Base-by-base conservation (phyloP, 2,797 vertebrate genomes). In the Sebastes steindachneri region DNA sequence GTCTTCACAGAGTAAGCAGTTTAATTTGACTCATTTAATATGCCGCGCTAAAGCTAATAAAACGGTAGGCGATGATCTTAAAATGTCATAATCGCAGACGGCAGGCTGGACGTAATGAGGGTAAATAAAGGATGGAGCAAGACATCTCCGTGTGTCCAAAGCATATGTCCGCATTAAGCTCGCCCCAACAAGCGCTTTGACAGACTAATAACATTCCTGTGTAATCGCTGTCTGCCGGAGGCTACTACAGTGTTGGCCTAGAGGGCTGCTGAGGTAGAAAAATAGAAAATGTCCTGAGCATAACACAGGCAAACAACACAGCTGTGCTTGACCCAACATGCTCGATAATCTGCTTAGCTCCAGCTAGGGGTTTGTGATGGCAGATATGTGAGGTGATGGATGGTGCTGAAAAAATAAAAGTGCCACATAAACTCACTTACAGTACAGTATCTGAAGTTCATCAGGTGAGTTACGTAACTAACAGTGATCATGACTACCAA, bases 51-150 rank as follows among this genome's bases (percentile, higher is more conserved):
- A 66, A 68, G 62, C 63, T 58, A 10, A 11, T 33, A 33, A 64
- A 64, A 37, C 7, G 1, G 17, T 29, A n/a, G 62, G 23, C 3
- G 0, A n/a, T 14, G n/a, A 70, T 72, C 33, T 74, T 58, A 71
- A 84, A 74, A 51, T 76, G 48, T 71, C n/a, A 76, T 58, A n/a
- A 77, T 79, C 53, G 15, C 84, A 80, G 82, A 79, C 28, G 48
- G 75, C 59, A 64, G 35, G n/a, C 45, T 55, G 79, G 71, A 85
- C 74, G 68, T 79, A 72, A 80, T 63, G 73, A 29, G 69, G 57
- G 79, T 86, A 82, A 90, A 86, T 76, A 89, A 82, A 86, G 66
- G 9, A 86, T 83, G 86, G 86, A 68, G 80, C 58, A 76, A 75
- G 86, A 84, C 81, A 66, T 73, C 60, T 70, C 84, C 87, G 75